These are phyloP conservation scores for Xanthia icteritia DNA, from an alignment of 2,888 invertebrate genomes.

Conservation along the genomic window DNA sequence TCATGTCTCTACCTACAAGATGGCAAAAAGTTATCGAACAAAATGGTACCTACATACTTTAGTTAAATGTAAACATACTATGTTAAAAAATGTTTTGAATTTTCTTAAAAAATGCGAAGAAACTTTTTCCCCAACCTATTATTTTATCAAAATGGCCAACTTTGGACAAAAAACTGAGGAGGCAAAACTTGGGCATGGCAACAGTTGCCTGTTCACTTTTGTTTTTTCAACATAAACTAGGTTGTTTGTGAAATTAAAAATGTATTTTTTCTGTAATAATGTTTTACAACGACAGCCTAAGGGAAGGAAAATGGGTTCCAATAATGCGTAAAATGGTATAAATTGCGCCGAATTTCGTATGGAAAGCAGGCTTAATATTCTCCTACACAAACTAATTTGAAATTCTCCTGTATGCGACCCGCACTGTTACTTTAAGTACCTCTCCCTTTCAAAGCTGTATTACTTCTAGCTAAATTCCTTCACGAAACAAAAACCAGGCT, in stretches of 20 bases:
- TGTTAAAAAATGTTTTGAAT: no score
- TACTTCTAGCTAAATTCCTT: slow-evolving; percentile 10
- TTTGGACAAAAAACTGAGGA: slow-evolving; percentile 24
- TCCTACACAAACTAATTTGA: slow-evolving; percentile 2
- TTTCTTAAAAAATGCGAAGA: no score
- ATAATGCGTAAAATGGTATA: slow-evolving; percentile 16
- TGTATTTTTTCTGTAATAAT: slow-evolving; percentile 29
- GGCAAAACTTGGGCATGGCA: slow-evolving; percentile 31
- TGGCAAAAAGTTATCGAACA: no score
- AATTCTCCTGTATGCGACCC: background rate
- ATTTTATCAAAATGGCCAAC: slow-evolving; percentile 36
- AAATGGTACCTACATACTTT: no score
- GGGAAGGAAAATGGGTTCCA: slow-evolving; percentile 16
- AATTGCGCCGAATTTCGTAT: slow-evolving; percentile 16
- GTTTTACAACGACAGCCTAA: slow-evolving; percentile 15
- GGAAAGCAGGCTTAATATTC: slow-evolving; percentile 17
- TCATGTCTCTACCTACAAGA: no score
- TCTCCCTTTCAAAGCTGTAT: background rate
- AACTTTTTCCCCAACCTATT: no score
- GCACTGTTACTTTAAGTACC: background rate
- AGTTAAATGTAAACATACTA: no score
- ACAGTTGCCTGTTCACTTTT: slow-evolving; percentile 16
- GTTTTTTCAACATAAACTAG: slow-evolving; percentile 39
- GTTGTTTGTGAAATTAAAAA: slow-evolving; percentile 40
- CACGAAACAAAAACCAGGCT: background rate